Conservation (phyloP, 2,113 vertebrate species). For the Syngnathoides biaculeatus region DNA sequence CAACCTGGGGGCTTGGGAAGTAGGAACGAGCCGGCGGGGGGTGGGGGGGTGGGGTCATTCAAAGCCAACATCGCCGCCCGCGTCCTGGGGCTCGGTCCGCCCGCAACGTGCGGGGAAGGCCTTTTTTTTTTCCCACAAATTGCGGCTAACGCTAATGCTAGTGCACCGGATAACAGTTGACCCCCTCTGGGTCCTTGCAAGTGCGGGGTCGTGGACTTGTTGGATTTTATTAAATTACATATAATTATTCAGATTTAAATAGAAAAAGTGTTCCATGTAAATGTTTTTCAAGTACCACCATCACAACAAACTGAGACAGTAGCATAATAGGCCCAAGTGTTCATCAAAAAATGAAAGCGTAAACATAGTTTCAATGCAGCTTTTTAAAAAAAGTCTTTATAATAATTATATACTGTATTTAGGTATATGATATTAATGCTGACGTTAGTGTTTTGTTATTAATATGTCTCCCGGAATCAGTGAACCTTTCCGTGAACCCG, state of each 20-base stretch:
- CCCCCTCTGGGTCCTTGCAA: background rate
- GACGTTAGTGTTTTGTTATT: background rate
- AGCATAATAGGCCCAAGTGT: background rate
- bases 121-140: constrained; percentile 61
- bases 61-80: constrained; percentile 81
- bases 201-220: background rate
- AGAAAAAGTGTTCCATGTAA: too few species aligned
- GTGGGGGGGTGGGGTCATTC: constrained; percentile 71
- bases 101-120: constrained; percentile 36
- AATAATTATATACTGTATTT: too few species aligned
- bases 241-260: background rate
- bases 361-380: too few species aligned
- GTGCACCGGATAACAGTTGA: constrained; percentile 38
- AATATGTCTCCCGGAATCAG: background rate
- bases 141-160: constrained; percentile 50
- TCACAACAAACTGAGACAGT: background rate
- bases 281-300: background rate
- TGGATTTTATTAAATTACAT: background rate
- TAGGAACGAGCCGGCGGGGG: constrained; percentile 54
- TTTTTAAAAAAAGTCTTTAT: too few species aligned
- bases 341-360: background rate
- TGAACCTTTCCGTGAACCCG: background rate
- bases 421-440: too few species aligned
- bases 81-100: constrained; percentile 75
- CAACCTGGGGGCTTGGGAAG: constrained; percentile 88